phyloP scores from a whole-genome alignment of 2,888 invertebrate species.

The Ichneumoninae sp. region DNA sequence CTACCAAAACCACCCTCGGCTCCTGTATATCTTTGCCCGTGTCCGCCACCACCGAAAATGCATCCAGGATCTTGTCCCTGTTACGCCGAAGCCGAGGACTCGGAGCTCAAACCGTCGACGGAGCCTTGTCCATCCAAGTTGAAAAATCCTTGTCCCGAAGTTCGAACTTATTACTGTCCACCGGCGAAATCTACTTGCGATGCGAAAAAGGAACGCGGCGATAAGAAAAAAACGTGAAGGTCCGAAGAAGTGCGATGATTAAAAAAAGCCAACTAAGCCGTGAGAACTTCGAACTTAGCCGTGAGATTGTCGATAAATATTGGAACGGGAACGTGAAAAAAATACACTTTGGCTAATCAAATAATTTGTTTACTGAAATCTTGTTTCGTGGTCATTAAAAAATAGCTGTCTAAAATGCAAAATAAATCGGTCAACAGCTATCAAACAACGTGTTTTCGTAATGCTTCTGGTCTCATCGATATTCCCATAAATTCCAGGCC shows the following conservation, averaged over 20 bases:
- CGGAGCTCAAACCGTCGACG: slow-evolving; percentile 26
- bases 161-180: slow-evolving; percentile 68
- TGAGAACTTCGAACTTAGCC: not conserved
- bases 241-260: not conserved
- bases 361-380: not conserved
- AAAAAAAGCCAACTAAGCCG: not conserved
- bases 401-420: slow-evolving; percentile 5
- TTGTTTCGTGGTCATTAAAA: not conserved
- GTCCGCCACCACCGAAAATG: slow-evolving; percentile 77
- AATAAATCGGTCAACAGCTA: slow-evolving; percentile 18
- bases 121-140: slow-evolving; percentile 70
- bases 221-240: slow-evolving; percentile 21
- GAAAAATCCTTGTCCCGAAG: slow-evolving; percentile 68
- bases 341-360: not conserved
- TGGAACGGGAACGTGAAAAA: not conserved
- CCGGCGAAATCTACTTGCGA: slow-evolving; percentile 2
- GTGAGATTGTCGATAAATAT: not conserved
- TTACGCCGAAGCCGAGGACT: slow-evolving; percentile 41
- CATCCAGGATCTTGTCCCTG: slow-evolving; percentile 79
- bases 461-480: slow-evolving; percentile 8
- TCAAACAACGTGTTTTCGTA: not conserved
- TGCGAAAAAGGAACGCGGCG: slow-evolving; percentile 21
- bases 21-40: slow-evolving; percentile 75
- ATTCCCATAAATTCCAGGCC: not conserved
- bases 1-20: slow-evolving; percentile 76